Evolutionary conservation across 2,888 invertebrate species (phyloP).

Genomic region (Galeopsomyia nigrocyanea): DNA sequence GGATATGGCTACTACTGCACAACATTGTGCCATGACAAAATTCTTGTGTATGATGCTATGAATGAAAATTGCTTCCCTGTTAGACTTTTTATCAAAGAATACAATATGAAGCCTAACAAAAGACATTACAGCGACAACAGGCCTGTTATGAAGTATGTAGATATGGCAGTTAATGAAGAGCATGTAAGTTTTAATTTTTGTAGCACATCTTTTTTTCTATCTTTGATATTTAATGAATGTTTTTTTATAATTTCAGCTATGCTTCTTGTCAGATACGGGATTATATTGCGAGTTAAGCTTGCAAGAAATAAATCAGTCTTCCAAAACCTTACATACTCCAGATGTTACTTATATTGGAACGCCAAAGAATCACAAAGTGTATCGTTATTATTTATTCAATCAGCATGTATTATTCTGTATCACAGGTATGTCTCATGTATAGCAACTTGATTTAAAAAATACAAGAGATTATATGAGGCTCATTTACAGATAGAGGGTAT

Average conservation of each 20-base stretch:
- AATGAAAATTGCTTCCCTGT: conserved; percentile 17
- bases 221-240: no score
- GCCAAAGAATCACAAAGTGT: conserved; percentile 34
- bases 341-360: conserved; percentile 44
- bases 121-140: neutral
- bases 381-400: conserved; percentile 50
- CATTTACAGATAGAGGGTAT: conserved; percentile 54
- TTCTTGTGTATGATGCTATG: conserved; percentile 30
- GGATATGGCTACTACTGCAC: conserved; percentile 52
- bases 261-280: conserved; percentile 53
- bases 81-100: conserved; percentile 31
- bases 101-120: conserved; percentile 4
- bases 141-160: conserved; percentile 26
- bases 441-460: conserved; percentile 24
- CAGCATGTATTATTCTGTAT: conserved; percentile 52
- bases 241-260: conserved; percentile 50
- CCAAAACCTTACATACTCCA: conserved; percentile 40
- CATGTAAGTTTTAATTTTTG: conserved; percentile 15
- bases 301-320: conserved; percentile 9
- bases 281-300: conserved; percentile 41
- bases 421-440: conserved; percentile 53
- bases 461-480: conserved; percentile 18
- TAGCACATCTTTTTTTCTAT: no score
- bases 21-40: conserved; percentile 20
- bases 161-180: conserved; percentile 43